Percentiles rank a stretch among this genome's conserved stretches.
Evolutionary conservation across 2,888 invertebrate genomes (phyloP).

Genomic region (Epinotia nisella): DNA sequence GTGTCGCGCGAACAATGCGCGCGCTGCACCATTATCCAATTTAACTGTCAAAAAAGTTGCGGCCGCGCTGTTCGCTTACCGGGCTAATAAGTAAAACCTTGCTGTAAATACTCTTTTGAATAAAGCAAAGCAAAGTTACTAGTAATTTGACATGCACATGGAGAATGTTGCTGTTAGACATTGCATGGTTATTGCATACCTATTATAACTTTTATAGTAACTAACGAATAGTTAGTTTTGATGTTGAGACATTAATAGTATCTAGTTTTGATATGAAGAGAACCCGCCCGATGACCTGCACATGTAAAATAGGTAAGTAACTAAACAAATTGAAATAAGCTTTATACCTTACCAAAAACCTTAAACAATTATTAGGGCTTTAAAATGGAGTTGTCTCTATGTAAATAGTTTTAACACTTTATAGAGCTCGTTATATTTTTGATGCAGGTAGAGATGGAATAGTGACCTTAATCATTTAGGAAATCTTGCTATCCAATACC

Average conservation of each 20-base stretch:
- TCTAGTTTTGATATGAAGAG: background rate
- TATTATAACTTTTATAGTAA: background rate
- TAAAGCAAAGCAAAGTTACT: slow-evolving; percentile 9
- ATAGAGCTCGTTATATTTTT: too few species aligned
- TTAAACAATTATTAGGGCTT: too few species aligned
- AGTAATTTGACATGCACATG: slow-evolving; percentile 17
- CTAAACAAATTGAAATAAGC: too few species aligned
- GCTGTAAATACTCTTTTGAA: slow-evolving; percentile 33
- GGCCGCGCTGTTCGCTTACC: slow-evolving; percentile 55
- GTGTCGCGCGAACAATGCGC: slow-evolving; percentile 73
- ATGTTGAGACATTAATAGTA: background rate
- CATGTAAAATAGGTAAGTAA: too few species aligned
- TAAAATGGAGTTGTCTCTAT: too few species aligned
- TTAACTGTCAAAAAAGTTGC: slow-evolving; percentile 78
- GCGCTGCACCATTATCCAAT: slow-evolving; percentile 75
- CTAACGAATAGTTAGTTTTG: background rate
- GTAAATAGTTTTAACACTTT: too few species aligned
- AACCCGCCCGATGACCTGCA: background rate
- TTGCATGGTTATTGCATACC: background rate
- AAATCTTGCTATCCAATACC: too few species aligned
- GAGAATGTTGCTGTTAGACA: background rate
- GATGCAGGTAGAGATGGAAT: too few species aligned
- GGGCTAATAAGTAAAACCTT: slow-evolving; percentile 42
- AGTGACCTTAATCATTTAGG: too few species aligned
- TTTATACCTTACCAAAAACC: too few species aligned